These are phyloP conservation scores for Vidua chalybeata DNA, from an alignment of 2,113 vertebrate genomes.

Conservation along the genomic window DNA sequence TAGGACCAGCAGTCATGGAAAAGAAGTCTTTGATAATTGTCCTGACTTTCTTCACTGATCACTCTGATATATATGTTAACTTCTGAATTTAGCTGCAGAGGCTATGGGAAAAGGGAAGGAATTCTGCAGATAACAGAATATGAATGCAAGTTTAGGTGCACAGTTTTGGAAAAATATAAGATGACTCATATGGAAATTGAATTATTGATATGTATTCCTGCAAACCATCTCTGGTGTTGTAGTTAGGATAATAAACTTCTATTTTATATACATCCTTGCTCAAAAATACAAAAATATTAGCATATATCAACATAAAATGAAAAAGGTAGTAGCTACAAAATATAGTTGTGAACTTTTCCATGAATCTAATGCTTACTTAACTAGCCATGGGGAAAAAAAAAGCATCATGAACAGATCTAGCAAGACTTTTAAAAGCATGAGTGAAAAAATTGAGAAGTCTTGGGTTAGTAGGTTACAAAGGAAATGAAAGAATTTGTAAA, in stretches of 20 bases:
- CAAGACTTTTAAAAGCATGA: not conserved
- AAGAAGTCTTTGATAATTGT: not conserved
- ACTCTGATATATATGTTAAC: fast-evolving
- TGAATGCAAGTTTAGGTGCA: not conserved
- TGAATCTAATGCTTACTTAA: not conserved
- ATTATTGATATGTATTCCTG: not conserved
- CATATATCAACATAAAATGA: not conserved
- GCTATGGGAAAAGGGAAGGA: not conserved
- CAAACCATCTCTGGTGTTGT: not conserved
- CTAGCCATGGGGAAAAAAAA: not conserved
- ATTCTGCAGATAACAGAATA: not conserved
- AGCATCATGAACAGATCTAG: not conserved
- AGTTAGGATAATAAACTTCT: not conserved
- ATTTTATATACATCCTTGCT: not conserved
- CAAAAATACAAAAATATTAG: not conserved
- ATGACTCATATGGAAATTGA: not conserved
- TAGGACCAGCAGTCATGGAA: not conserved
- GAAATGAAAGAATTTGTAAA: not conserved
- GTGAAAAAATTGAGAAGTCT: not conserved
- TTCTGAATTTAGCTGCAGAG: not conserved
- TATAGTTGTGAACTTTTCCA: not conserved
- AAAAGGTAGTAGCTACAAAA: not conserved
- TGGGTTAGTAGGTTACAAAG: not conserved
- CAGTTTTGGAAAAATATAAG: not conserved
- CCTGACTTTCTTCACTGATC: not conserved